These are phyloP conservation scores for Ailurus styani DNA, from an alignment of 2,113 vertebrate species.

Conservation along the genomic window DNA sequence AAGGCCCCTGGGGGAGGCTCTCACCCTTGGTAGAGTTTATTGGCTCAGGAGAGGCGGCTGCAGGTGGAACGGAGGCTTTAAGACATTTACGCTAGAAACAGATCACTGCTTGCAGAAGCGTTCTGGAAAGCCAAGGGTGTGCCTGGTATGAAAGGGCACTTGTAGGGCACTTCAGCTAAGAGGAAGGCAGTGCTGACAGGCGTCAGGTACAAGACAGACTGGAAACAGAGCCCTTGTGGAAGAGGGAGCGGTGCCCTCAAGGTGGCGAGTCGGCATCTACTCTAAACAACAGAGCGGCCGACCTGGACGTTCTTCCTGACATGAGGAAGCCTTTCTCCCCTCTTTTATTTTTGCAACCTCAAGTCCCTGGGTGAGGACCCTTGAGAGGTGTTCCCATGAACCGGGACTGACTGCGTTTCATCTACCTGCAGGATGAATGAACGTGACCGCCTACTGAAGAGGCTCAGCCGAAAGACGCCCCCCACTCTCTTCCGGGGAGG, in stretches of 20 bases:
- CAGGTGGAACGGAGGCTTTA: slow-evolving; percentile 49
- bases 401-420: slow-evolving; percentile 49
- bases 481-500: slow-evolving; percentile 93
- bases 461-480: slow-evolving; percentile 96
- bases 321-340: not conserved
- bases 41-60: not conserved
- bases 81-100: not conserved
- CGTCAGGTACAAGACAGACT: not conserved
- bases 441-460: slow-evolving; percentile 96
- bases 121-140: not conserved
- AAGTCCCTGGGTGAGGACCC: not conserved
- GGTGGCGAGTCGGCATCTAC: not conserved
- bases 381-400: not conserved
- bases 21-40: not conserved
- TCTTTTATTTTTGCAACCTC: slow-evolving; percentile 33
- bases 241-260: not conserved
- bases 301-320: not conserved
- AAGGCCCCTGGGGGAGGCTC: not conserved
- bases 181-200: not conserved
- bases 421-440: slow-evolving; percentile 91
- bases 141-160: not conserved
- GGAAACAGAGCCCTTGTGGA: slow-evolving; percentile 18
- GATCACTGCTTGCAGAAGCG: slow-evolving; percentile 1
- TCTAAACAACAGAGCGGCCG: not conserved
- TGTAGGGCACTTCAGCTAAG: not conserved